Evolutionary conservation across 1,140 invertebrate species (phyloP), one percentile per base, ranked within the genome.

Genomic region (Drosophila watanabei): DNA sequence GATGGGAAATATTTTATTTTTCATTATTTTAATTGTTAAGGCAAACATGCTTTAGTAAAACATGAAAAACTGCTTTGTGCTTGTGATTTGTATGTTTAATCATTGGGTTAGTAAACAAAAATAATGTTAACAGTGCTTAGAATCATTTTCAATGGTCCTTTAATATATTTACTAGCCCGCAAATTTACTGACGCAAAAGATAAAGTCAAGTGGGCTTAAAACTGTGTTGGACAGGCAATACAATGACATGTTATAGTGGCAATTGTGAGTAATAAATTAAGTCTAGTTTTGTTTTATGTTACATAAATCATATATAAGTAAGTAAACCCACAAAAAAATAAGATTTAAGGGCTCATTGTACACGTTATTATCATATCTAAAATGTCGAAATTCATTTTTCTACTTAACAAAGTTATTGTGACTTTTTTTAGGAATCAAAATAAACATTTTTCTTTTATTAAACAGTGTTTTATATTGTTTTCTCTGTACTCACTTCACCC

Each of bases 111-210:
- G 64, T 56, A 35, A 41, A 35, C 51, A 63, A 52, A 45, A 68
- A 58, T 56, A 69, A 61, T 61, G 48, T 43, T 61, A 33, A 54
- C 24, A 71, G 48, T n/a, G 56, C 28, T 60, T 69, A 60, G 43
- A 48, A 78, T 65, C 45, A 63, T 76, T 82, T 88, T 88, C 76
- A 82, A 88, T 80, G 72, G 84, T 79, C 80, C 83, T 88, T 62
- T 71, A 24, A 13, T 46, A 14, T 46, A 46, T 20, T 24, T 46
- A 46, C 45, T 6, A 46, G 5, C 41, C 9, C 41, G 9, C 9
- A 51, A 30, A 51, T 51, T 30, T 32, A 30, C 16, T 14, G 49
- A 32, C 1, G 16, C 49, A 30, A 51, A 10, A 11, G 2, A 51
- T 51, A 51, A 30, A 32, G 28, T 30, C 5, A 32, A 51, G 49